Percentiles rank a stretch among this genome's conserved stretches.
Conservation (phyloP, 2,888 invertebrate species). For the Achlya flavicornis region DNA sequence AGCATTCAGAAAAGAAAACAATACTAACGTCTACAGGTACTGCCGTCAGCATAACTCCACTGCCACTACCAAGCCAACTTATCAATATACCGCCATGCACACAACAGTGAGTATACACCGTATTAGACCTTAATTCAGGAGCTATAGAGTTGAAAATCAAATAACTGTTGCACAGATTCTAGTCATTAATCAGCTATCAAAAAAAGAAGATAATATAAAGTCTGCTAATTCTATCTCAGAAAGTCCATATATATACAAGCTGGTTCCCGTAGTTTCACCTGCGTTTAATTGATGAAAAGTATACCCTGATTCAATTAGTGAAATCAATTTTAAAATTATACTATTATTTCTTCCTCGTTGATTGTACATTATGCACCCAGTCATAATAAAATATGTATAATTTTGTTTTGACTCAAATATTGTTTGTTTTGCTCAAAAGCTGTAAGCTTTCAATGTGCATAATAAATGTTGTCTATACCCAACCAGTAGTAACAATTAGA, state of each 20-base stretch:
- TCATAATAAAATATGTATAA: background rate
- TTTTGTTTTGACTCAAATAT: background rate
- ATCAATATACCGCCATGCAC: conserved; percentile 65
- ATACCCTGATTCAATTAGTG: too few relatives aligned
- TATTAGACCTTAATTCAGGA: background rate
- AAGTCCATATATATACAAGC: too few relatives aligned
- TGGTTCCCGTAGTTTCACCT: too few relatives aligned
- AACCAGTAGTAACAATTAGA: conserved; percentile 11
- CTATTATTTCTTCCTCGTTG: too few relatives aligned
- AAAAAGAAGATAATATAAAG: background rate
- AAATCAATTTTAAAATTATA: too few relatives aligned
- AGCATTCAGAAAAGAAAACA: too few relatives aligned
- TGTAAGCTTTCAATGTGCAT: conserved; percentile 46
- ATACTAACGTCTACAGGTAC: conserved; percentile 53
- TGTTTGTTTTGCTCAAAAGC: conserved; percentile 24
- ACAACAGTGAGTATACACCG: conserved; percentile 70
- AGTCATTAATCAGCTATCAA: background rate
- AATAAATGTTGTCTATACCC: conserved; percentile 27
- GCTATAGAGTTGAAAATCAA: background rate
- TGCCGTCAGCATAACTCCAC: conserved; percentile 69
- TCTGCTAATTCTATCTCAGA: too few relatives aligned
- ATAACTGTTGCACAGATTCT: background rate
- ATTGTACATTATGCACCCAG: background rate
- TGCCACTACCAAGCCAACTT: conserved; percentile 64
- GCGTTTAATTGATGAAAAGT: too few relatives aligned